A percentile compares a stretch with the other conserved stretches of the same genome.
phyloP scores from a whole-genome alignment of 2,888 invertebrate species.

The Parelbella ahira region DNA sequence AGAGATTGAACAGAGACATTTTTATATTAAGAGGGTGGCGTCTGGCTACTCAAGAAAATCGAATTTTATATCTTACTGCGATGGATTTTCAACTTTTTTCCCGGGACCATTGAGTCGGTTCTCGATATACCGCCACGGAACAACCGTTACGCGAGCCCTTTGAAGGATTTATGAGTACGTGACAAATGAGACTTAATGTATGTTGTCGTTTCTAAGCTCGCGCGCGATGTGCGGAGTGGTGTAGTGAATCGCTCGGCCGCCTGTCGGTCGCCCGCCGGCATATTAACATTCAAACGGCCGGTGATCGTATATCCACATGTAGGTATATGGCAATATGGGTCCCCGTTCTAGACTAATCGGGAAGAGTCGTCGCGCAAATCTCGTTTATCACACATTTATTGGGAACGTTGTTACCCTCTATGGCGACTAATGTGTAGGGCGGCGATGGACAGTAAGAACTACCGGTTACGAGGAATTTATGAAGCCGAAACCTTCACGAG shows the following conservation, averaged over 20 bases:
- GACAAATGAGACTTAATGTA: slow-evolving; percentile 37
- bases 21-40: too few species aligned
- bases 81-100: slow-evolving; percentile 2
- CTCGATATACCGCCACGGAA: too few species aligned
- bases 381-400: slow-evolving; percentile 30
- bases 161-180: slow-evolving; percentile 33
- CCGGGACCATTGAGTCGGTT: neutral
- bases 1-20: too few species aligned
- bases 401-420: slow-evolving; percentile 22
- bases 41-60: slow-evolving; percentile 1
- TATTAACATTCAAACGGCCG: slow-evolving; percentile 40
- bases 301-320: slow-evolving; percentile 19
- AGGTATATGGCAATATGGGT: slow-evolving; percentile 24
- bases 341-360: slow-evolving; percentile 30
- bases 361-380: slow-evolving; percentile 25
- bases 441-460: neutral
- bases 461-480: slow-evolving; percentile 3
- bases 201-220: slow-evolving; percentile 18
- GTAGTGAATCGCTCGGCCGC: slow-evolving; percentile 6
- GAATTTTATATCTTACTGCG: neutral
- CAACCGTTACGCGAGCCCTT: slow-evolving; percentile 13
- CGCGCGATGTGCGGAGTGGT: slow-evolving; percentile 9
- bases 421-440: slow-evolving; percentile 5
- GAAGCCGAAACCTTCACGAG: too few species aligned
- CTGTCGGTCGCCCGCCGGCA: slow-evolving; percentile 14